Base-by-base conservation (phyloP, 2,888 invertebrate species). In the Papilio gigon region DNA sequence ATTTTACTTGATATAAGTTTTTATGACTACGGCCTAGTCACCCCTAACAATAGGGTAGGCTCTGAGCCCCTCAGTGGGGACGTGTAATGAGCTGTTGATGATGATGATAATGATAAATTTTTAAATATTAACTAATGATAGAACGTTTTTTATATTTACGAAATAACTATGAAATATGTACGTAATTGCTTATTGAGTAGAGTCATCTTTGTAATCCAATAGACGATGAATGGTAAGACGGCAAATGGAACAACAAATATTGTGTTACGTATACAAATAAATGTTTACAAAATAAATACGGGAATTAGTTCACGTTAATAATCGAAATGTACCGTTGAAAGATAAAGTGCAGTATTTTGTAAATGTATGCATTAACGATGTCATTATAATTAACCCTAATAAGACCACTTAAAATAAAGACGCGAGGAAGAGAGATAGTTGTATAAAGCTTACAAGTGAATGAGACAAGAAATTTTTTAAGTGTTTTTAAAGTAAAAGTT, bases 231-330 rank as follows among this genome's bases (percentile, higher is more conserved):
- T 56, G 17, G 53, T 30, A 17, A 56, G 30, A 30, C 30, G 30
- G 30, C 11, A 56, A 44, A 60, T 33, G 20, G 30, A 66, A 67
- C 53, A 56, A 56, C 27, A 22, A 22, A 22, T 27, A 50, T 27
- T n/a, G n/a, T 53, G 30, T 22, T 47, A 47, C 12, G 22, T 12
- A 47, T 17, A 53, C 53, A 30, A 53, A 56, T 30, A 4, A 56
- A 56, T 56, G 22, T 56, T 56, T 56, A 30, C 30, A 56, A 56
- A 56, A 27, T 27, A 50, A 50, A 50, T 27, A 50, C 5, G 50
- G 53, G 17, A 56, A 56, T 56, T 56, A 56, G 53, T 56, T 56
- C 53, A 56, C 53, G 30, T 56, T 17, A 30, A 30, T 53, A 22
- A 53, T 53, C 27, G 22, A 25, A 50, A 5, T 53, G 27, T 53